Base-by-base conservation (phyloP, 2,113 vertebrate genomes). In the Lonchura striata region DNA sequence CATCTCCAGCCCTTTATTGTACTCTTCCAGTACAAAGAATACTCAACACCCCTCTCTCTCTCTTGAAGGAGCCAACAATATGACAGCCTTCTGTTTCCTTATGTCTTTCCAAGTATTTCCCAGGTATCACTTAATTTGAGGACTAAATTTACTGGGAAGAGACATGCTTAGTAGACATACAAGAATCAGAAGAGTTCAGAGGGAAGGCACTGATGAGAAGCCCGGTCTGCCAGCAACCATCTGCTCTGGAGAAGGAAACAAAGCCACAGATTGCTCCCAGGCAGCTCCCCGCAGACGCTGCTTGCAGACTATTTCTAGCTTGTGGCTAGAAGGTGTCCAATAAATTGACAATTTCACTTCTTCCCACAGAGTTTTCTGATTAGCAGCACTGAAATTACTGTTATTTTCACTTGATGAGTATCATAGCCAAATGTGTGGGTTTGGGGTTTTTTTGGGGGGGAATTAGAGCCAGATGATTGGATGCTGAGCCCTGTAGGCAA, bases 191-290 rank as follows among this genome's bases (percentile, higher is more conserved):
- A 57, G 92, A 68, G 90, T 93, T 92, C 8, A 10, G 85, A 70
- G 88, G 87, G 71, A 93, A 86, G 1, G 16, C 82, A 33, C n/a
- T 63, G 93, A 90, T 78, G 86, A 93, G 90, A 39, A 97, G 79
- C 82, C 56, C 6, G 35, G 85, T 86, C 92, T 92, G 93, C 88
- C 92, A 96, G 92, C 52, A 88, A 86, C 96, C 95, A 96, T 97
- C 92, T 96, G 94, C 83, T 94, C 88, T 4, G 2, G 77, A 95
- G 85, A 93, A 74, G 71, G 75, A 92, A 95, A 95, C 79, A 93
- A 95, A 94, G 93, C 93, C 86, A 30, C 93, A 95, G 94, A 94
- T 86, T 94, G 94, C 94, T 96, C 88, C 93, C 35, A 95, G 90
- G 93, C 93, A 97, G 94, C 95, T 96, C 90, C 94, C 95, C 31